Evolutionary conservation across 2,113 vertebrate genomes (phyloP).

Genomic region (Bubo scandiacus): DNA sequence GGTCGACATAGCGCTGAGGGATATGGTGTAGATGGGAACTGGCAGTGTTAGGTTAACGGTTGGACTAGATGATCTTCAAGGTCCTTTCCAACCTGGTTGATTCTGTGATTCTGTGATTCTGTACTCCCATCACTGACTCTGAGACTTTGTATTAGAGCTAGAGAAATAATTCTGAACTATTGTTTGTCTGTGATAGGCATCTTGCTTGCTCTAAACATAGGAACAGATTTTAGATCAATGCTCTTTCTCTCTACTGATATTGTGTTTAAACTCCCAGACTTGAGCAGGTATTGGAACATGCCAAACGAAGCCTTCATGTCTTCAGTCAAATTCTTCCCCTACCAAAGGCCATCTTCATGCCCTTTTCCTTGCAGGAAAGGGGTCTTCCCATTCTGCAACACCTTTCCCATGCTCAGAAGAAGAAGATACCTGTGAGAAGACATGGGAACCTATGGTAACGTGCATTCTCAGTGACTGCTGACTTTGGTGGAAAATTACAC

Average conservation of each 20-base stretch:
- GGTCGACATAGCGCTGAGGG: too few relatives aligned
- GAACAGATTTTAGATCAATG: neutral
- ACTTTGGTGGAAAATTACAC: neutral
- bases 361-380: neutral
- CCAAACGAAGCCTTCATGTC: neutral
- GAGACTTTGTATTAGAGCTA: neutral
- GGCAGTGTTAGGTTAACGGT: too few relatives aligned
- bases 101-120: too few relatives aligned
- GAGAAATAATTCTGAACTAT: neutral
- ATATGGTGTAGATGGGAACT: too few relatives aligned
- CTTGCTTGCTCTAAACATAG: neutral
- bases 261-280: neutral
- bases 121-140: neutral
- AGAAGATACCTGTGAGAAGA: neutral
- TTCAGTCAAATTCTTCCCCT: neutral
- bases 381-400: neutral
- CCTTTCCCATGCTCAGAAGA: neutral
- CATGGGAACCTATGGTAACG: neutral
- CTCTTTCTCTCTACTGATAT: neutral
- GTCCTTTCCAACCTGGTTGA: too few relatives aligned
- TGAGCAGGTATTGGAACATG: neutral
- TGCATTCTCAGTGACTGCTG: neutral
- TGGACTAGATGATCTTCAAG: too few relatives aligned
- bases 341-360: neutral
- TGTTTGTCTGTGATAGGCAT: neutral